Evolutionary conservation across 2,113 vertebrate species (phyloP).

Genomic region (Mormyrus iriodes): DNA sequence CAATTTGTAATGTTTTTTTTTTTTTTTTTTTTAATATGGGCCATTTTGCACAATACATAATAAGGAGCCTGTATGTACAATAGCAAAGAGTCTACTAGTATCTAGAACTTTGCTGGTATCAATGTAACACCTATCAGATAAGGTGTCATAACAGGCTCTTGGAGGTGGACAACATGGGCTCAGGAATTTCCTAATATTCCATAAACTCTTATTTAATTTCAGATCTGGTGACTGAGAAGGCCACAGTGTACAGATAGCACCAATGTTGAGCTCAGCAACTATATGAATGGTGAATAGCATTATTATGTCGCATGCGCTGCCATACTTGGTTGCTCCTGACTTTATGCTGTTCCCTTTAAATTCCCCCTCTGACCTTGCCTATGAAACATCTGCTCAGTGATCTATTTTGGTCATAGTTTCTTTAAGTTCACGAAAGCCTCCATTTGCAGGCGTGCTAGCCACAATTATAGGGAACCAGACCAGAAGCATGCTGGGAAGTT

Average conservation of each 20-base stretch:
- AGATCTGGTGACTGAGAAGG: background rate
- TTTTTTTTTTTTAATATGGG: background rate
- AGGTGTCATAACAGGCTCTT: background rate
- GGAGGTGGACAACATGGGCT: background rate
- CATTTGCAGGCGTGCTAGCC: background rate
- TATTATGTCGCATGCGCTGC: background rate
- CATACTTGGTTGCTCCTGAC: background rate
- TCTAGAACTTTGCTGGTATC: background rate
- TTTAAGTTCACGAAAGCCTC: background rate
- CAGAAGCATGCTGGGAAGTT: background rate
- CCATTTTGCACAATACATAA: background rate
- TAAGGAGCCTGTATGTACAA: background rate
- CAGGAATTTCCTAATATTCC: background rate
- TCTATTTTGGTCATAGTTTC: background rate
- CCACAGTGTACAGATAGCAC: background rate
- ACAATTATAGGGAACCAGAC: background rate
- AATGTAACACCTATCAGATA: background rate
- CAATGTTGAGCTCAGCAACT: background rate
- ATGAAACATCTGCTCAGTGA: background rate
- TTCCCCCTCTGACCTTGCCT: background rate
- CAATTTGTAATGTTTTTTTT: background rate
- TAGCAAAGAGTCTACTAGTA: background rate
- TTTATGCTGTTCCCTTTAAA: background rate
- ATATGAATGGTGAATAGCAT: background rate
- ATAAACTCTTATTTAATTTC: background rate